Evolutionary conservation across 2,797 vertebrate genomes (phyloP).

Genomic region (Acanthurus lineatus): DNA sequence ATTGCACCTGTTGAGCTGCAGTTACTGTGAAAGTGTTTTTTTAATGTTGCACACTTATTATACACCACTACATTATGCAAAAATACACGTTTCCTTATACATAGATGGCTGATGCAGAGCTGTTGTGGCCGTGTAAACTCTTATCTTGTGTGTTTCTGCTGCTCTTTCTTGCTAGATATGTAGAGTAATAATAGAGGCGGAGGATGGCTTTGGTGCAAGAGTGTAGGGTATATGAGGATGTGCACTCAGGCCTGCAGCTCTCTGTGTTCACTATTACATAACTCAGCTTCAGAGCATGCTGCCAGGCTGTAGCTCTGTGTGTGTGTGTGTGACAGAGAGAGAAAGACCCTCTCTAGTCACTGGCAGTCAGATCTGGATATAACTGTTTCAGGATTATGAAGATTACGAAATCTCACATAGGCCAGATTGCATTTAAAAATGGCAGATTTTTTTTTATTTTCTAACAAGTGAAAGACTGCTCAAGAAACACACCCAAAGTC

Average conservation of each 20-base stretch:
- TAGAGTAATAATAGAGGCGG: constrained; percentile 55
- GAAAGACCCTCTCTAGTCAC: constrained; percentile 50
- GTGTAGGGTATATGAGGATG: constrained; percentile 76
- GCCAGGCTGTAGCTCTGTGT: constrained; percentile 63
- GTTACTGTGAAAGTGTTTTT: not conserved
- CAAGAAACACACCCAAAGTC: constrained; percentile 31
- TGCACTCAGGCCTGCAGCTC: constrained; percentile 84
- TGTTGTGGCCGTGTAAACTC: constrained; percentile 32
- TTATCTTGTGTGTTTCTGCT: constrained; percentile 32
- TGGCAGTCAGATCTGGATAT: constrained; percentile 54
- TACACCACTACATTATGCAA: not conserved
- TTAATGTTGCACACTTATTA: not conserved
- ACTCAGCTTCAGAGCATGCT: constrained; percentile 76
- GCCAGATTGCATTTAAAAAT: constrained; percentile 5
- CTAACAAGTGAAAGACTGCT: not conserved
- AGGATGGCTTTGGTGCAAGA: constrained; percentile 58
- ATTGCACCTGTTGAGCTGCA: constrained; percentile 64
- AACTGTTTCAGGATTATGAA: constrained; percentile 46
- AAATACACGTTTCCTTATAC: constrained; percentile 3
- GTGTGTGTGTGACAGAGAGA: constrained; percentile 30
- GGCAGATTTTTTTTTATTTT: not conserved
- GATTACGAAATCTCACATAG: constrained; percentile 10
- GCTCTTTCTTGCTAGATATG: constrained; percentile 63
- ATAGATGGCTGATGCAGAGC: not conserved
- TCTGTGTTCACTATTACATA: constrained; percentile 81